A percentile compares a stretch with the other conserved stretches of the same genome.
phyloP scores from a whole-genome alignment of 2,888 invertebrate species.

The Schrankia costaestrigalis region DNA sequence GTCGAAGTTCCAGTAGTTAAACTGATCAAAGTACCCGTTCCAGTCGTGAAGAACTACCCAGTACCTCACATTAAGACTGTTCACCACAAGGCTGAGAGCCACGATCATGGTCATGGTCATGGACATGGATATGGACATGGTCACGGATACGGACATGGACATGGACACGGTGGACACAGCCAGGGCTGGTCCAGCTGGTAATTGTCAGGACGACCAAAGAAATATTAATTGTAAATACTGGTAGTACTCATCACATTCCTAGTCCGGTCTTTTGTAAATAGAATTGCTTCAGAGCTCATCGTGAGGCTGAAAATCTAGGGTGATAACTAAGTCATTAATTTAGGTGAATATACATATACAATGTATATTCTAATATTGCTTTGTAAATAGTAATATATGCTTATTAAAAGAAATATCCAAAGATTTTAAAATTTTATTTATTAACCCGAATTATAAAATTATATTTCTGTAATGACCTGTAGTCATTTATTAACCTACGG shows the following conservation, averaged over 20 bases:
- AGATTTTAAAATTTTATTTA: constrained; percentile 45
- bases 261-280: constrained; percentile 70
- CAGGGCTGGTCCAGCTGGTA: constrained; percentile 46
- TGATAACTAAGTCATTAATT: constrained; percentile 80
- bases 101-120: constrained; percentile 34
- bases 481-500: too few species aligned
- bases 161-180: constrained; percentile 22
- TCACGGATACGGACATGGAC: constrained; percentile 23
- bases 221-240: constrained; percentile 20
- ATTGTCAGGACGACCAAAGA: constrained; percentile 21
- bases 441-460: not conserved
- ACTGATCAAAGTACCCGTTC: constrained; percentile 69
- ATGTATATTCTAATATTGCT: constrained; percentile 51
- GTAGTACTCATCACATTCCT: constrained; percentile 40
- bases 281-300: constrained; percentile 67
- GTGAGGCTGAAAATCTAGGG: constrained; percentile 77
- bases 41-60: constrained; percentile 64
- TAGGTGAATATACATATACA: constrained; percentile 56
- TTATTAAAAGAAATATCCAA: constrained; percentile 65
- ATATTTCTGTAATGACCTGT: too few species aligned
- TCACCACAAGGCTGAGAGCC: constrained; percentile 59
- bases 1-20: constrained; percentile 79
- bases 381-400: constrained; percentile 74
- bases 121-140: constrained; percentile 31
- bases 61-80: constrained; percentile 70